phyloP scores from a whole-genome alignment of 2,113 vertebrate species.

The Odontesthes bonariensis region DNA sequence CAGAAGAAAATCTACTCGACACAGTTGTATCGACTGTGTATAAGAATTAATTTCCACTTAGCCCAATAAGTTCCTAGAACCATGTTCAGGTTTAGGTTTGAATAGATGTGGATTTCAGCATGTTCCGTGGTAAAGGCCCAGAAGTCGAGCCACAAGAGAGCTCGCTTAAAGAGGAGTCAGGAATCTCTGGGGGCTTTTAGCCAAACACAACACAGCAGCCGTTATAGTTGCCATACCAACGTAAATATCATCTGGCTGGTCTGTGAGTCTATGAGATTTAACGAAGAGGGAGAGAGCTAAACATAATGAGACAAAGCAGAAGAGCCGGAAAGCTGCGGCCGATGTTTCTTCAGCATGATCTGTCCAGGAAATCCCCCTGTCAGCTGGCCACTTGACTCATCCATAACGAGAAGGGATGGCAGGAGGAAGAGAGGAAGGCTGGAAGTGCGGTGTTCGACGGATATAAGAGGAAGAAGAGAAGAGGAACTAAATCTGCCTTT shows the following conservation, averaged over 20 bases:
- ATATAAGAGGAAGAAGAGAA: slow-evolving; percentile 61
- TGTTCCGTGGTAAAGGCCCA: neutral
- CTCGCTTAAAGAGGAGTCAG: neutral
- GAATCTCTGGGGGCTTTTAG: neutral
- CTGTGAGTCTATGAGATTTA: neutral
- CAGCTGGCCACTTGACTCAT: slow-evolving; percentile 63
- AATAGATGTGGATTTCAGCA: neutral
- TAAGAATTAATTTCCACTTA: neutral
- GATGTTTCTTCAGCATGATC: slow-evolving; percentile 28
- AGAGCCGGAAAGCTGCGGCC: slow-evolving; percentile 16
- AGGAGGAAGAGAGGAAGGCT: slow-evolving; percentile 39
- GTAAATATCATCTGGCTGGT: neutral
- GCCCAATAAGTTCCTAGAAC: neutral
- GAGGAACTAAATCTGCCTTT: slow-evolving; percentile 62
- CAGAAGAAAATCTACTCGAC: neutral
- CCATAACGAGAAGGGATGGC: neutral
- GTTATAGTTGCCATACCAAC: neutral
- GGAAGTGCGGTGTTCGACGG: slow-evolving; percentile 26
- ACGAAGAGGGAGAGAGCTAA: neutral
- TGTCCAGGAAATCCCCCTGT: slow-evolving; percentile 61
- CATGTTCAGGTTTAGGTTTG: neutral
- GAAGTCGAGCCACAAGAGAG: neutral
- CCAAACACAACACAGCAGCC: neutral
- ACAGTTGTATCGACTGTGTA: neutral
- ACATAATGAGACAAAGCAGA: slow-evolving; percentile 5